Conservation (phyloP, 2,797 vertebrate genomes). For the Petrocephalus schoutedeni region DNA sequence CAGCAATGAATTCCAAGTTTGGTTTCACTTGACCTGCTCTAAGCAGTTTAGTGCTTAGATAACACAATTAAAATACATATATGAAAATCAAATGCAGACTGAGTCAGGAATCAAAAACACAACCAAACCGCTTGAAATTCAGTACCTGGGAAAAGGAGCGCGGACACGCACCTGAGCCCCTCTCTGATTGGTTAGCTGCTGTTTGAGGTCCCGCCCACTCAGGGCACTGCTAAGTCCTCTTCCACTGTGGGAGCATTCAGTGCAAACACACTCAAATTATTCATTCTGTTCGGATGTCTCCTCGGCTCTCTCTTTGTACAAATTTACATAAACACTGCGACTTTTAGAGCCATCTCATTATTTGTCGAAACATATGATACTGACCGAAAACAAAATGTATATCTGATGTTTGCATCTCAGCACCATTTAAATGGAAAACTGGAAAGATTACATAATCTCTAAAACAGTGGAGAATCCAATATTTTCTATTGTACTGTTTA, state of each 20-base stretch:
- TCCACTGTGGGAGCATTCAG: neutral
- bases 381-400: slow-evolving; percentile 7
- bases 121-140: neutral
- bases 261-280: slow-evolving; percentile 8
- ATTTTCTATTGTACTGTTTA: slow-evolving; percentile 10
- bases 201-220: neutral
- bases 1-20: slow-evolving; percentile 19
- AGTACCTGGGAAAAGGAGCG: neutral
- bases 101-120: neutral
- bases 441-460: slow-evolving; percentile 16
- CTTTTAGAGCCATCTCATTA: slow-evolving; percentile 18
- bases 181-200: neutral
- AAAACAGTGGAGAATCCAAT: slow-evolving; percentile 7
- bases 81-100: neutral
- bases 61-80: neutral
- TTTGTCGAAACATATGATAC: slow-evolving; percentile 9
- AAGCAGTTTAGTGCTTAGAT: slow-evolving; percentile 1
- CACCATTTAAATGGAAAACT: slow-evolving; percentile 14
- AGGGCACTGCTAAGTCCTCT: neutral
- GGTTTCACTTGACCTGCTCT: neutral
- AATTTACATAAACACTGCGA: slow-evolving; percentile 5
- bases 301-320: slow-evolving; percentile 3
- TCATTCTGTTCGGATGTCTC: neutral
- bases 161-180: neutral
- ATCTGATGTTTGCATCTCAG: neutral